Evolutionary conservation across 2,113 vertebrate species (phyloP).

Genomic region (Menura novaehollandiae): DNA sequence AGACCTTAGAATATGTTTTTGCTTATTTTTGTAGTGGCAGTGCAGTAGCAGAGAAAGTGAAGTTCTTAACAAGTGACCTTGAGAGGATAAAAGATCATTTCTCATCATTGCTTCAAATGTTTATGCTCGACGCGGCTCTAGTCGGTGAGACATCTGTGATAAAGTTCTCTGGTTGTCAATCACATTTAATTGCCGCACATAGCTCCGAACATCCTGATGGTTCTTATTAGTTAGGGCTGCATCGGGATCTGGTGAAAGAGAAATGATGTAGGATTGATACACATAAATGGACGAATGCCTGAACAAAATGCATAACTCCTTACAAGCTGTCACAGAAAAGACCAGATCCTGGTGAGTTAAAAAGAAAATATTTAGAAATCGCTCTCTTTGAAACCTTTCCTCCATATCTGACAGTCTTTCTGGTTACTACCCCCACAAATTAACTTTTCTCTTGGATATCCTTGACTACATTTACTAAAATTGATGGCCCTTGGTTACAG

Average conservation of each 20-base stretch:
- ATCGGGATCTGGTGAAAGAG: slow-evolving; percentile 81
- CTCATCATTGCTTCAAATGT: slow-evolving; percentile 50
- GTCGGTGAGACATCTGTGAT: slow-evolving; percentile 92
- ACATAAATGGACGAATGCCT: slow-evolving; percentile 34
- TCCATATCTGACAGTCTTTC: neutral
- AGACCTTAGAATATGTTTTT: slow-evolving; percentile 52
- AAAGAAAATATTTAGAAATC: slow-evolving; percentile 29
- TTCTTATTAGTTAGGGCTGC: slow-evolving; percentile 88
- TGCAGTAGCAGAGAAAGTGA: slow-evolving; percentile 67
- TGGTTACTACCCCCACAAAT: slow-evolving; percentile 8
- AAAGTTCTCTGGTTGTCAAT: slow-evolving; percentile 99
- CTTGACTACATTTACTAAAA: slow-evolving; percentile 10
- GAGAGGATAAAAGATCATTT: slow-evolving; percentile 55
- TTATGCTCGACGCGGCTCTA: slow-evolving; percentile 92
- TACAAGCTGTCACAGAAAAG: slow-evolving; percentile 10
- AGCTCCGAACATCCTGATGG: slow-evolving; percentile 90
- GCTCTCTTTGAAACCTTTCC: neutral
- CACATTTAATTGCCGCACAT: slow-evolving; percentile 92
- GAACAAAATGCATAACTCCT: slow-evolving; percentile 5
- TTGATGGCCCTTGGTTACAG: neutral
- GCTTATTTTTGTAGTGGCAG: slow-evolving; percentile 72
- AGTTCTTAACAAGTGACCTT: slow-evolving; percentile 69
- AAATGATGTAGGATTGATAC: slow-evolving; percentile 59
- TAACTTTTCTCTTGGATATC: slow-evolving; percentile 14
- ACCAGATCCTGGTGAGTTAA: slow-evolving; percentile 13